Evolutionary conservation across 2,888 invertebrate species (phyloP), one percentile per base, ranked within the genome.

Genomic region (Lypha dubia): DNA sequence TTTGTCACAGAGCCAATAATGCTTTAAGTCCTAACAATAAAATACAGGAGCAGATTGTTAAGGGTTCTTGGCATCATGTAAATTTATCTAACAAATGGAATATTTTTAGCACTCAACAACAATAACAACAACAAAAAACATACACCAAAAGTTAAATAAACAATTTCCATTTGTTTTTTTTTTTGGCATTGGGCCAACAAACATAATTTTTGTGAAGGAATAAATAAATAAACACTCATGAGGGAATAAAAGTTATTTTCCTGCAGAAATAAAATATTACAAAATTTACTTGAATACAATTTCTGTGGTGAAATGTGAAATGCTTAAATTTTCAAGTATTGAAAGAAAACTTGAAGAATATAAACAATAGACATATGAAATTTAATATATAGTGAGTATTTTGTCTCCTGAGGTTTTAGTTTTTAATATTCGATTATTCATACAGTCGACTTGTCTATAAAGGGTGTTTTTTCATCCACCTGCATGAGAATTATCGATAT

Each of bases 181-280:
- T 56, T 35, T 38, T 79, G 73, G 79, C 79, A 41, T 5, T 67
- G 22, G 65, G 79, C 73, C 79, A 79, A 22, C 35, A 60, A 51
- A 28, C 1, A 65, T 17, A 63, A 44, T 62, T 60, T 71, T 20
- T 49, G 17, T 58, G 41, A 44, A 63, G 17, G 28, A 13, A 53
- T 49, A n/a, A 38, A 46, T n/a, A 51, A 32, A 49, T 38, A 58
- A 58, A 20, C 73, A 17, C 56, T 73, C 8, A 38, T 49, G 44
- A 24, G 8, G 11, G 13, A 63, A 44, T n/a, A n/a, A 51, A 17
- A 51, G 4, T 41, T 6, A 9, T 20, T 35, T 56, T 15, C 0
- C 11, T 22, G 22, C 5, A 53, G 28, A 22, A 35, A 56, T 32
- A 56, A 46, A 46, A 56, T 1, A 62, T 22, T 38, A 15, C 15